These are phyloP conservation scores for Drosophila monieri DNA, from an alignment of 2,888 invertebrate genomes.

Conservation along the genomic window DNA sequence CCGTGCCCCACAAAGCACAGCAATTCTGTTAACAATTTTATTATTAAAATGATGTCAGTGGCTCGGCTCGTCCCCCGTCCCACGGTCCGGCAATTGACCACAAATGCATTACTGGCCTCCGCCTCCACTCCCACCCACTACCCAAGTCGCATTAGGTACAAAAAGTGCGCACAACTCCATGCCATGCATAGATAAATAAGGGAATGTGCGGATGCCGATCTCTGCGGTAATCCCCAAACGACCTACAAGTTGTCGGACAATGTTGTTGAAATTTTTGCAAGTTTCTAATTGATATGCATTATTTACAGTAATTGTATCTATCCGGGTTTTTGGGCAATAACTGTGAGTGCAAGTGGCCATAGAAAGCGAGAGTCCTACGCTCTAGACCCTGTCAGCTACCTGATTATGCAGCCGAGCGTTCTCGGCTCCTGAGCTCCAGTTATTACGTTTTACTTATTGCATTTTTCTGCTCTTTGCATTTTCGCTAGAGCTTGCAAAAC, in stretches of 20 bases:
- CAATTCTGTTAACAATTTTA: constrained; percentile 80
- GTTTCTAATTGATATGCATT: constrained; percentile 26
- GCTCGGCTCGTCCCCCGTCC: constrained; percentile 12
- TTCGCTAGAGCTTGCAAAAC: constrained; percentile 43
- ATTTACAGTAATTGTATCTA: constrained; percentile 10
- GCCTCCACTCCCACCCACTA: constrained; percentile 28
- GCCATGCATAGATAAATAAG: constrained; percentile 38
- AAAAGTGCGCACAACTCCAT: constrained; percentile 27
- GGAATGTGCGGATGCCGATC: constrained; percentile 29
- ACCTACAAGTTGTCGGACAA: constrained; percentile 39
- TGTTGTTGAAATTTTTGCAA: constrained; percentile 4
- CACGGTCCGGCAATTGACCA: constrained; percentile 58
- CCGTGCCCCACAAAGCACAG: constrained; percentile 63
- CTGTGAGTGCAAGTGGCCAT: neutral
- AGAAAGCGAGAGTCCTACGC: constrained; percentile 13
- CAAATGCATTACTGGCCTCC: constrained; percentile 71
- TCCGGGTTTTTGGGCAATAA: neutral
- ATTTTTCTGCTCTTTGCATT: constrained; percentile 48
- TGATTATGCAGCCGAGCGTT: constrained; percentile 27
- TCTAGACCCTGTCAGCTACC: neutral
- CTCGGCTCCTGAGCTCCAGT: constrained; percentile 40
- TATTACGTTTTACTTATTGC: constrained; percentile 56
- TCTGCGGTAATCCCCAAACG: constrained; percentile 34
- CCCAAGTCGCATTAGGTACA: constrained; percentile 36
- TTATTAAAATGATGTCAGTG: constrained; percentile 73